Evolutionary conservation across 2,888 invertebrate species (phyloP).

Genomic region (Sinodicranocentrus sp.): DNA sequence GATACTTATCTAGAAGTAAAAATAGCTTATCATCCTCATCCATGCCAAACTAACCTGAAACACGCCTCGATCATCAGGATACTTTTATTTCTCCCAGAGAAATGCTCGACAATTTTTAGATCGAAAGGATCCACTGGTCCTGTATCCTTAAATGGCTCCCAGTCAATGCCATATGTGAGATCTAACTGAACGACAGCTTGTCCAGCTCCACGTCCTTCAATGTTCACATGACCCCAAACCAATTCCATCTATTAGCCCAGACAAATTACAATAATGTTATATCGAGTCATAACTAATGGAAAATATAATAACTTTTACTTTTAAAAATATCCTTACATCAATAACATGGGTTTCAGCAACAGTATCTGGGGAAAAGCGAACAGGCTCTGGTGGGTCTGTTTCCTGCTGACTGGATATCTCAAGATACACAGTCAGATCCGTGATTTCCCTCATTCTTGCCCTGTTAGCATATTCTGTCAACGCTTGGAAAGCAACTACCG

Average conservation of each 20-base stretch:
- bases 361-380: constrained; percentile 77
- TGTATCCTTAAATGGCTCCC: constrained; percentile 77
- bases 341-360: constrained; percentile 74
- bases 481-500: constrained; percentile 80
- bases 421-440: constrained; percentile 78
- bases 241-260: constrained; percentile 73
- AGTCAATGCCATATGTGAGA: constrained; percentile 78
- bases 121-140: constrained; percentile 79
- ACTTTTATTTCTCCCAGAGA: constrained; percentile 78
- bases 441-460: constrained; percentile 79
- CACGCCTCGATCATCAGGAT: constrained; percentile 78
- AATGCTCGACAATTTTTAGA: constrained; percentile 79
- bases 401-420: constrained; percentile 77
- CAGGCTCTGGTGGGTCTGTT: constrained; percentile 69
- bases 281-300: neutral
- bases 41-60: constrained; percentile 77
- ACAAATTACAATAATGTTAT: too few relatives aligned
- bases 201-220: constrained; percentile 80
- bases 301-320: neutral
- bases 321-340: constrained; percentile 75
- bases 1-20: too few relatives aligned
- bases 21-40: neutral
- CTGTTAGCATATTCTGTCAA: constrained; percentile 80
- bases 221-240: constrained; percentile 81
- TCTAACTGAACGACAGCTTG: constrained; percentile 81